Conservation (phyloP, 2,113 vertebrate species). For the Melanocharis versteri region DNA sequence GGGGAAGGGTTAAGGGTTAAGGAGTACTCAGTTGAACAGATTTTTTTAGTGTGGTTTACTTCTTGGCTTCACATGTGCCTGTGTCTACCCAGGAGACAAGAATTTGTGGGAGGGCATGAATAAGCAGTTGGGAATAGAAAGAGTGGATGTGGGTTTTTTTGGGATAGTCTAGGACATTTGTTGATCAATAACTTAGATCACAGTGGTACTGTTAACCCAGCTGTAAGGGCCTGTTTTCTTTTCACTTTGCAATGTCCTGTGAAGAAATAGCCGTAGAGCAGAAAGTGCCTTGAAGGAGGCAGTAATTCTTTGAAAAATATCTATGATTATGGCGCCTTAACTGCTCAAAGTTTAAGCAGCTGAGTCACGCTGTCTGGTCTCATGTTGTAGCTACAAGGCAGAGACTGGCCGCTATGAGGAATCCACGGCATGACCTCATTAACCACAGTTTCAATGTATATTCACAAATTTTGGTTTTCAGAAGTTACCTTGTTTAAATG, state of each 20-base stretch:
- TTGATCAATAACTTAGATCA: background rate
- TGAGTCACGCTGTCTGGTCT: background rate
- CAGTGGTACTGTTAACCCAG: background rate
- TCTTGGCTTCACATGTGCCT: background rate
- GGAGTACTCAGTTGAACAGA: accelerated
- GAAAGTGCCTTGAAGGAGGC: background rate
- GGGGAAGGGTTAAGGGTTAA: background rate
- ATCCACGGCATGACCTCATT: background rate
- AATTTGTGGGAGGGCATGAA: background rate
- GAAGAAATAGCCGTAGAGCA: background rate
- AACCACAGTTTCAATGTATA: background rate
- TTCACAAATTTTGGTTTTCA: background rate
- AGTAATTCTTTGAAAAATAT: background rate
- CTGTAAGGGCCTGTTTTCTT: background rate
- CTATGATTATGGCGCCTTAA: background rate
- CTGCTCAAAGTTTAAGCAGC: background rate
- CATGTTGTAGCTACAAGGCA: background rate
- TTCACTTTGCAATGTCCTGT: background rate
- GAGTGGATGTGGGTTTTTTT: background rate
- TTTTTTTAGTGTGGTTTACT: background rate
- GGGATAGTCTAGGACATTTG: background rate
- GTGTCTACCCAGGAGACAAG: background rate
- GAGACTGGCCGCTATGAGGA: background rate
- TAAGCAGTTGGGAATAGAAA: background rate
- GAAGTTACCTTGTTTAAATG: background rate